Evolutionary conservation across 2,113 vertebrate genomes (phyloP).

Genomic region (Desmodus rotundus): DNA sequence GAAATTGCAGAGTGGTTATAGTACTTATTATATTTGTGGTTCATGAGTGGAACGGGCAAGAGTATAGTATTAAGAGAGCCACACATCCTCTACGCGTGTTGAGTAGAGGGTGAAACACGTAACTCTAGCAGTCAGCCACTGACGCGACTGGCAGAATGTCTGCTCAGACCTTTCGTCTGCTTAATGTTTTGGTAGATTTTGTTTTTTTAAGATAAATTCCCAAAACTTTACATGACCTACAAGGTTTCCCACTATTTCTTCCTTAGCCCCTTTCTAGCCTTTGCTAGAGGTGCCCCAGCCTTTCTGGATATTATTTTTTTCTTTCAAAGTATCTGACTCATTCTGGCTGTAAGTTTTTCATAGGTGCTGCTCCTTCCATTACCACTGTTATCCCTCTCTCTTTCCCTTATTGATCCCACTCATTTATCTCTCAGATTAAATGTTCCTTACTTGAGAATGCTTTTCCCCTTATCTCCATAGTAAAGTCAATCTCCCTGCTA

Average conservation of each 20-base stretch:
- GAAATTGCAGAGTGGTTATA: constrained; percentile 38
- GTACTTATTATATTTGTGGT: constrained; percentile 2
- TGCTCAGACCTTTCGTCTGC: neutral
- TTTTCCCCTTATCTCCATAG: neutral
- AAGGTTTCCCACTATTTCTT: neutral
- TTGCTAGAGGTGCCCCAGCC: neutral
- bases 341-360: neutral
- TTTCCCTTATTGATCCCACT: neutral
- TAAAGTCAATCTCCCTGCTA: neutral
- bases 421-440: neutral
- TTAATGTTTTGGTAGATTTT: neutral
- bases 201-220: neutral
- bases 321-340: neutral
- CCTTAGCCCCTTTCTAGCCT: neutral
- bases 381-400: neutral
- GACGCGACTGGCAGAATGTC: neutral
- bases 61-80: neutral
- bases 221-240: neutral
- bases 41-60: neutral
- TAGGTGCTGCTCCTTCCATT: neutral
- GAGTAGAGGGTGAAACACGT: neutral
- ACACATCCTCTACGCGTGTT: neutral
- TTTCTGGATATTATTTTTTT: constrained; percentile 8
- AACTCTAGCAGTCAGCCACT: neutral
- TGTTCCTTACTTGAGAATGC: neutral